phyloP scores from a whole-genome alignment of 2,797 vertebrate species.

The Capromys pilorides region DNA sequence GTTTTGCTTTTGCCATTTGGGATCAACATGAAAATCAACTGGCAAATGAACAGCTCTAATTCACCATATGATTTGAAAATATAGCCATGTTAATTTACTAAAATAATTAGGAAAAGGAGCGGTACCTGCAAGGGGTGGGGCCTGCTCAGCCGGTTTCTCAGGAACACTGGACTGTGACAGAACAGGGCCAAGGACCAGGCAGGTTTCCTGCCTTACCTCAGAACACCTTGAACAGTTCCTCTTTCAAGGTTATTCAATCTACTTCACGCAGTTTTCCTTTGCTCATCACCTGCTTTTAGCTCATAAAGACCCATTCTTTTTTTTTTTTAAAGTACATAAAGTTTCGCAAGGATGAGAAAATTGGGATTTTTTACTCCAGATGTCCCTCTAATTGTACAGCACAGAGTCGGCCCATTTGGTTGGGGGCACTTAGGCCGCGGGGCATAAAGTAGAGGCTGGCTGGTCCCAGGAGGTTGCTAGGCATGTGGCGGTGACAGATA shows the following conservation, averaged over 20 bases:
- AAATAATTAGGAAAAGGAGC: neutral
- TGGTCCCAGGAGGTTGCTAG: neutral
- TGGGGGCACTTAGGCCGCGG: neutral
- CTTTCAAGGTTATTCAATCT: neutral
- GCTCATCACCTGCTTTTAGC: neutral
- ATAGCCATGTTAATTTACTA: neutral
- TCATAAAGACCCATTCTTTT: neutral
- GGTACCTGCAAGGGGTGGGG: neutral
- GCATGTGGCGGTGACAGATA: neutral
- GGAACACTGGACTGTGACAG: neutral
- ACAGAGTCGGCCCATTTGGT: neutral
- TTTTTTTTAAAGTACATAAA: neutral
- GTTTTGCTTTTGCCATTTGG: neutral
- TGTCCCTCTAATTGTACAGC: neutral
- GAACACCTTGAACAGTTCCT: neutral
- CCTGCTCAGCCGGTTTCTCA: neutral
- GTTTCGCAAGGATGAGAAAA: neutral
- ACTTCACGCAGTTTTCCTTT: neutral
- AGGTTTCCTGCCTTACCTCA: neutral
- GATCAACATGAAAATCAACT: neutral
- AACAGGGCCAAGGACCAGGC: neutral
- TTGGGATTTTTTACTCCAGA: neutral
- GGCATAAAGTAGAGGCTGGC: neutral
- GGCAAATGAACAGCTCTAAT: neutral
- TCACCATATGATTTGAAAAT: neutral